Evolutionary conservation across 2,888 invertebrate genomes (phyloP).

Genomic region (Eupithecia centaureata): DNA sequence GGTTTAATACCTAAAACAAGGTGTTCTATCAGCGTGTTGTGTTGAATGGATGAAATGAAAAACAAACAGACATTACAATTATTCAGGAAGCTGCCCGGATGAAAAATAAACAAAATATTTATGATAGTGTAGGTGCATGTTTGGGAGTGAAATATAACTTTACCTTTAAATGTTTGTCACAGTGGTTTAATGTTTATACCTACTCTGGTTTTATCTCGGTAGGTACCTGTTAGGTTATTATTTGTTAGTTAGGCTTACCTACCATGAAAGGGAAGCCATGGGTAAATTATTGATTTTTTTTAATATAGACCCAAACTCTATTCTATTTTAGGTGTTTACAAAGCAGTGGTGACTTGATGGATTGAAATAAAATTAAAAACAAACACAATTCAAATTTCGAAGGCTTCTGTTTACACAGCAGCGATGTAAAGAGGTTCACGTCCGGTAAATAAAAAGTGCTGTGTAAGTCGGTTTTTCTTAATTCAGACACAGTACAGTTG

Average conservation of each 20-base stretch:
- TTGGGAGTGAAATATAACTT: neutral
- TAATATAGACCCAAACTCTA: too few species aligned
- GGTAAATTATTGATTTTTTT: too few species aligned
- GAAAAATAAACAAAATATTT: neutral
- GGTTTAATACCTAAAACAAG: neutral
- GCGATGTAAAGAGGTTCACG: neutral
- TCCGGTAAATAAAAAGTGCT: neutral
- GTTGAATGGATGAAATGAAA: slow-evolving; percentile 14
- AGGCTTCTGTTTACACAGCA: neutral
- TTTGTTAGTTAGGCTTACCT: too few species aligned
- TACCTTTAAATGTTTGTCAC: neutral
- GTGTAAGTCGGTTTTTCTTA: neutral
- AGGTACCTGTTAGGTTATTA: too few species aligned
- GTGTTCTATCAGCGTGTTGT: neutral
- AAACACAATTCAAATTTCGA: neutral
- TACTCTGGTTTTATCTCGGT: too few species aligned
- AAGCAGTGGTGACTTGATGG: neutral
- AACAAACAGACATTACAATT: slow-evolving; percentile 13
- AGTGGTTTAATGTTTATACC: too few species aligned
- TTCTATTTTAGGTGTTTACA: neutral
- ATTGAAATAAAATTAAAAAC: slow-evolving; percentile 7
- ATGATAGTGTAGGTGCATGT: neutral
- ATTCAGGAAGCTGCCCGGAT: neutral
- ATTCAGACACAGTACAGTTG: too few species aligned
- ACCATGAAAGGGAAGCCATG: too few species aligned